Percentiles rank a stretch among this genome's conserved stretches.
Evolutionary conservation across 2,113 vertebrate species (phyloP).

Genomic region (Neofelis nebulosa): DNA sequence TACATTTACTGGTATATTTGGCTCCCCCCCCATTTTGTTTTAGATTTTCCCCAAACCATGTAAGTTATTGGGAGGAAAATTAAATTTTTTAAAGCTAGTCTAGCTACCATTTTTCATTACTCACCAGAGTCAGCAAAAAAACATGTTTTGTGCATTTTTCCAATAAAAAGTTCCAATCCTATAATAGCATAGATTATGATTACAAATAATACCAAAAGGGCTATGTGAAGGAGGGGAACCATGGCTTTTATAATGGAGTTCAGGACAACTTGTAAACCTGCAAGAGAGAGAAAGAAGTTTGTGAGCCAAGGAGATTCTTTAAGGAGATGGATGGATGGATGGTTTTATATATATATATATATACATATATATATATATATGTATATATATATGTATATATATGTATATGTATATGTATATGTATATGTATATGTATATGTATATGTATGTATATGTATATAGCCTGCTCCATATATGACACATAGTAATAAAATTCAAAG

Average conservation of each 20-base stretch:
- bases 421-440: fast-evolving
- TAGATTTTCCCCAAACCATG: constrained; percentile 11
- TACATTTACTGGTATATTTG: background rate
- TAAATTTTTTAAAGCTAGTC: background rate
- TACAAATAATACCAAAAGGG: constrained; percentile 99
- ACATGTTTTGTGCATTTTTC: constrained; percentile 99
- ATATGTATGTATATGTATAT: background rate
- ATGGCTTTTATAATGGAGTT: constrained; percentile 99
- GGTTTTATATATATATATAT: fast-evolving
- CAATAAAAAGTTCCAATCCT: constrained; percentile 99
- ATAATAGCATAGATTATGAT: constrained; percentile 99
- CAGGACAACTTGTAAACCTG: constrained; percentile 99
- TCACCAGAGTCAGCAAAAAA: constrained; percentile 92
- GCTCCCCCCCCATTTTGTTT: background rate
- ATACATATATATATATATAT: fast-evolving
- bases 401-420: background rate
- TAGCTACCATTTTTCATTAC: constrained; percentile 59
- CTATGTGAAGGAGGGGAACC: constrained; percentile 99
- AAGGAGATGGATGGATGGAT: too few species aligned
- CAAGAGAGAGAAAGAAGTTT: constrained; percentile 69
- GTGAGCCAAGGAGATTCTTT: constrained; percentile 43
- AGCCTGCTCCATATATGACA: background rate
- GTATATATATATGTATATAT: background rate
- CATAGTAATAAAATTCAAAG: constrained; percentile 25
- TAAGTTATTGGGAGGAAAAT: background rate